Percentiles rank a stretch among this genome's conserved stretches.
phyloP scores from a whole-genome alignment of 2,113 vertebrate genomes.

The Protobothrops flavoviridis region DNA sequence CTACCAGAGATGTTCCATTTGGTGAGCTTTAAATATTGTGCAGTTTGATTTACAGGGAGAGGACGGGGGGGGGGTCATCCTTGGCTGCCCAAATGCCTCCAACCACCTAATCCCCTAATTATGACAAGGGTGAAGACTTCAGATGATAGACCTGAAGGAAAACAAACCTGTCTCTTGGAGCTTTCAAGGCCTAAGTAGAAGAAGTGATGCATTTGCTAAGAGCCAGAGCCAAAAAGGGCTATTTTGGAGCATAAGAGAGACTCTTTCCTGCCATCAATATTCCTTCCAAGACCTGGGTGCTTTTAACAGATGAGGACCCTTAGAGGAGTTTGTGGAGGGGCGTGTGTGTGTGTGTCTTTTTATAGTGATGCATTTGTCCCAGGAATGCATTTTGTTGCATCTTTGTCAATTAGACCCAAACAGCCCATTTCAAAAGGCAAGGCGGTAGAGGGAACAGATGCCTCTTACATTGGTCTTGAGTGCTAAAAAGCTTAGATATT shows the following conservation, averaged over 20 bases:
- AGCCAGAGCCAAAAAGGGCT: conserved; percentile 73
- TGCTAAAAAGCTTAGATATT: conserved; percentile 45
- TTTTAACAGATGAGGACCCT: conserved; percentile 66
- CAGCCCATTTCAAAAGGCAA: conserved; percentile 40
- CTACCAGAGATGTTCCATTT: not conserved
- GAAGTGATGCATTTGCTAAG: conserved; percentile 83
- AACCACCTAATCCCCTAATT: conserved; percentile 39
- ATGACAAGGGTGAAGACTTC: conserved; percentile 46
- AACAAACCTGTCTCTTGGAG: conserved; percentile 74
- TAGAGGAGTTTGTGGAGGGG: conserved; percentile 66
- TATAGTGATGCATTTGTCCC: conserved; percentile 26
- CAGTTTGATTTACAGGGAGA: conserved; percentile 37
- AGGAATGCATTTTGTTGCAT: conserved; percentile 19
- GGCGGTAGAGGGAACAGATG: conserved; percentile 16
- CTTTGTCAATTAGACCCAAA: conserved; percentile 43
- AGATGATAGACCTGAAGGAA: conserved; percentile 72
- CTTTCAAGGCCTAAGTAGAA: conserved; percentile 79
- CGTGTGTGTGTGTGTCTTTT: conserved; percentile 31
- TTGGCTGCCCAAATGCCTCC: conserved; percentile 47
- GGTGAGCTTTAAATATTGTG: not conserved
- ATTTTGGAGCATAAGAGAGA: conserved; percentile 73
- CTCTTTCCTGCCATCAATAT: conserved; percentile 77
- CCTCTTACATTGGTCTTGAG: conserved; percentile 30
- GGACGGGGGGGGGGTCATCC: conserved; percentile 6
- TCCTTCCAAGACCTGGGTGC: conserved; percentile 73